Conservation (phyloP, 2,888 invertebrate species). For the Hermodice carunculata region DNA sequence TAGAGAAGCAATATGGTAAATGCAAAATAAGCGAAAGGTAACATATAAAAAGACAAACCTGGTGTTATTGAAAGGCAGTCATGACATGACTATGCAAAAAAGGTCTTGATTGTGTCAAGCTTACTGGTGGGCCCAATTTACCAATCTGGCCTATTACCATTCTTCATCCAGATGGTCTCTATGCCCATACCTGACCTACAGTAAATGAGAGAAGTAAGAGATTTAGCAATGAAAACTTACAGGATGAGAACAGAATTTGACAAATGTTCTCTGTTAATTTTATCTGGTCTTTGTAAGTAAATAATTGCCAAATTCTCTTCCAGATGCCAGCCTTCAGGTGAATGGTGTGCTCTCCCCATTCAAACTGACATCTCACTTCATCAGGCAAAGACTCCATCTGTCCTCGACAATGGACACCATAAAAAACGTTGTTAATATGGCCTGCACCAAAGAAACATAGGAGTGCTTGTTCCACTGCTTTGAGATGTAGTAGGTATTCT, state of each 20-base stretch:
- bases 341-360: constrained; percentile 44
- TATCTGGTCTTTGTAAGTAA: no score
- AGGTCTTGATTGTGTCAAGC: constrained; percentile 33
- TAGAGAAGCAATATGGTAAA: background rate
- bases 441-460: constrained; percentile 45
- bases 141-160: constrained; percentile 42
- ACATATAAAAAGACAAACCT: background rate
- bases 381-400: constrained; percentile 34
- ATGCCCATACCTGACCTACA: constrained; percentile 43
- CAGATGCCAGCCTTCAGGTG: constrained; percentile 39
- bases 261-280: no score
- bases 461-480: constrained; percentile 32
- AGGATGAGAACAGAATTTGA: no score
- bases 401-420: constrained; percentile 40
- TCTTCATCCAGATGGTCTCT: constrained; percentile 46
- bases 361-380: constrained; percentile 27
- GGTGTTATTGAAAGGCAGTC: constrained; percentile 6
- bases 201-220: background rate
- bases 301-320: constrained; percentile 41
- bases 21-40: background rate
- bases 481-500: no score
- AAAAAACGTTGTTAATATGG: constrained; percentile 40
- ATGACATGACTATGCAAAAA: constrained; percentile 7
- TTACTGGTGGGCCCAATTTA: constrained; percentile 45
- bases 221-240: background rate